phyloP scores from a whole-genome alignment of 2,888 invertebrate species.

The Parochlus steinenii region DNA sequence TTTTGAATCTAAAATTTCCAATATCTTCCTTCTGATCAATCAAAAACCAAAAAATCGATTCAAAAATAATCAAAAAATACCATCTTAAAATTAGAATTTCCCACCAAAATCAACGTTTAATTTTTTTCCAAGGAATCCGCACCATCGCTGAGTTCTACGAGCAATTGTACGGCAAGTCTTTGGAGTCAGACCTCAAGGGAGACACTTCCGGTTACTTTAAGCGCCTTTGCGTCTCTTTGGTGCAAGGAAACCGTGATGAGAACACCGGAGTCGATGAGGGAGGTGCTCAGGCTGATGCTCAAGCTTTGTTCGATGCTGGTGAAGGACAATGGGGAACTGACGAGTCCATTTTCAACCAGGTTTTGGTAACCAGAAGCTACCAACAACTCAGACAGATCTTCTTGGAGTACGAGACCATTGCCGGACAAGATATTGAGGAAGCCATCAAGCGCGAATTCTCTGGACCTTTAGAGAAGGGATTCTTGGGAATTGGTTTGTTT shows the following conservation, averaged over 20 bases:
- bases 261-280: constrained; percentile 65
- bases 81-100: too few relatives aligned
- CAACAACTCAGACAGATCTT: constrained; percentile 76
- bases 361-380: constrained; percentile 74
- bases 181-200: constrained; percentile 75
- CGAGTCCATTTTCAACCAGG: constrained; percentile 73
- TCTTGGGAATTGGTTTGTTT: constrained; percentile 63
- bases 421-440: constrained; percentile 70
- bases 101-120: too few relatives aligned
- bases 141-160: constrained; percentile 74
- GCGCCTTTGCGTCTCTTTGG: constrained; percentile 71
- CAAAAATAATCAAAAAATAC: too few relatives aligned
- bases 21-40: too few relatives aligned
- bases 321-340: constrained; percentile 83
- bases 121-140: too few relatives aligned
- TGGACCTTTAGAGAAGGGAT: constrained; percentile 69
- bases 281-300: constrained; percentile 67
- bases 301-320: constrained; percentile 57
- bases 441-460: constrained; percentile 80
- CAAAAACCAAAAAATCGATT: too few relatives aligned
- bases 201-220: constrained; percentile 84
- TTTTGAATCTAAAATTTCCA: too few relatives aligned
- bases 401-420: constrained; percentile 64
- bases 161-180: constrained; percentile 60
- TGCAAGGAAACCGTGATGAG: constrained; percentile 81